Conservation (phyloP, 1,140 invertebrate genomes). For the Drosophila repletoides region DNA sequence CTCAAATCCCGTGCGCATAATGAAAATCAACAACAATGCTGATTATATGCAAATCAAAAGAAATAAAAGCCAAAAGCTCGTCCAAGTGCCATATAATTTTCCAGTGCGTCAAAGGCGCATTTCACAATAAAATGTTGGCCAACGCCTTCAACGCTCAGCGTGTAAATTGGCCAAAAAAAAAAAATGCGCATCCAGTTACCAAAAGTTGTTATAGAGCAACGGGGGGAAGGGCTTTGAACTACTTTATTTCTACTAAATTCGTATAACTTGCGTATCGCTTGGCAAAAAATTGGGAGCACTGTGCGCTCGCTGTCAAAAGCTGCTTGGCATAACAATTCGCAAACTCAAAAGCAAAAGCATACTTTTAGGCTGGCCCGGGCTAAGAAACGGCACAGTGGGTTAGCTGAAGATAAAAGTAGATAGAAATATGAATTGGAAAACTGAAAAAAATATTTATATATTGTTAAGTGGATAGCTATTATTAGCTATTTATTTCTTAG, state of each 20-base stretch:
- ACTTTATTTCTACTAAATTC: too few species aligned
- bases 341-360: slow-evolving; percentile 24
- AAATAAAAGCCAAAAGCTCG: slow-evolving; percentile 41
- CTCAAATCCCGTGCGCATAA: slow-evolving; percentile 27
- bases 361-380: slow-evolving; percentile 34
- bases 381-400: background rate
- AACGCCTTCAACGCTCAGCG: background rate
- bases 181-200: slow-evolving; percentile 53
- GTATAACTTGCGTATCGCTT: slow-evolving; percentile 62
- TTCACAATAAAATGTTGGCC: slow-evolving; percentile 16
- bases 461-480: too few species aligned
- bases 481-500: too few species aligned
- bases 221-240: too few species aligned
- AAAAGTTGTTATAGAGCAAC: slow-evolving; percentile 15
- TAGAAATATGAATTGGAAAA: background rate
- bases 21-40: slow-evolving; percentile 58
- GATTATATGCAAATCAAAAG: slow-evolving; percentile 74
- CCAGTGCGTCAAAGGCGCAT: slow-evolving; percentile 48
- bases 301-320: slow-evolving; percentile 4
- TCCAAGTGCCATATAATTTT: slow-evolving; percentile 50
- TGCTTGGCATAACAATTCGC: slow-evolving; percentile 56
- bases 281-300: slow-evolving; percentile 36
- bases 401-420: background rate
- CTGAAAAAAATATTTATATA: too few species aligned
- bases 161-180: slow-evolving; percentile 16